These are phyloP conservation scores for Hydrophis major DNA, from an alignment of 2,797 vertebrate genomes.

Conservation along the genomic window DNA sequence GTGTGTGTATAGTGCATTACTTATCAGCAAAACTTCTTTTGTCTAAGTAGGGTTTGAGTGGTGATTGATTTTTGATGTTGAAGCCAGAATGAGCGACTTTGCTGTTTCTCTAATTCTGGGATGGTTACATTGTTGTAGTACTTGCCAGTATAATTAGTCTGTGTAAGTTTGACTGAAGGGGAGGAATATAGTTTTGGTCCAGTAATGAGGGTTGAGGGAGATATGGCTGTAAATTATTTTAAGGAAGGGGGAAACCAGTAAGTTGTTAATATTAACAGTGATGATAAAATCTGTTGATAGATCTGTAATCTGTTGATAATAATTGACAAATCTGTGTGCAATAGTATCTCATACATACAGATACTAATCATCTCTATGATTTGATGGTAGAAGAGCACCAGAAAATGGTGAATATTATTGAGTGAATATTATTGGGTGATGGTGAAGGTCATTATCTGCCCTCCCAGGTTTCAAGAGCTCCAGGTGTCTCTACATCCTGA, in stretches of 20 bases:
- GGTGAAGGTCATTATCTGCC: not conserved
- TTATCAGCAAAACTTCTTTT: not conserved
- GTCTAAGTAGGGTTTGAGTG: not conserved
- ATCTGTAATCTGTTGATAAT: not conserved
- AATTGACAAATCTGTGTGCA: not conserved
- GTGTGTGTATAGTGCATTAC: not conserved
- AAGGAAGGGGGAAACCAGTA: not conserved
- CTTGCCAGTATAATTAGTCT: not conserved
- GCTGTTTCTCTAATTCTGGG: not conserved
- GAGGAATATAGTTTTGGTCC: not conserved
- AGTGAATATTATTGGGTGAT: not conserved
- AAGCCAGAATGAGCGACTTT: not conserved
- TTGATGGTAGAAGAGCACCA: not conserved
- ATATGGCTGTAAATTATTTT: not conserved
- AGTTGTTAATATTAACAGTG: not conserved
- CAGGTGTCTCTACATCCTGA: not conserved
- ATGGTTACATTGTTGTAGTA: not conserved
- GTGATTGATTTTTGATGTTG: not conserved
- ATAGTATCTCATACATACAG: not conserved
- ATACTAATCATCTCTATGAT: not conserved
- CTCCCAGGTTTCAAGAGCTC: not conserved
- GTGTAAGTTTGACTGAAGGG: not conserved
- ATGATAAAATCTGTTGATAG: not conserved
- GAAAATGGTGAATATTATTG: not conserved
- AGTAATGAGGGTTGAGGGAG: not conserved